Evolutionary conservation across 1,140 invertebrate species (phyloP), one percentile per base, ranked within the genome.

Genomic region (Apis mellifera): DNA sequence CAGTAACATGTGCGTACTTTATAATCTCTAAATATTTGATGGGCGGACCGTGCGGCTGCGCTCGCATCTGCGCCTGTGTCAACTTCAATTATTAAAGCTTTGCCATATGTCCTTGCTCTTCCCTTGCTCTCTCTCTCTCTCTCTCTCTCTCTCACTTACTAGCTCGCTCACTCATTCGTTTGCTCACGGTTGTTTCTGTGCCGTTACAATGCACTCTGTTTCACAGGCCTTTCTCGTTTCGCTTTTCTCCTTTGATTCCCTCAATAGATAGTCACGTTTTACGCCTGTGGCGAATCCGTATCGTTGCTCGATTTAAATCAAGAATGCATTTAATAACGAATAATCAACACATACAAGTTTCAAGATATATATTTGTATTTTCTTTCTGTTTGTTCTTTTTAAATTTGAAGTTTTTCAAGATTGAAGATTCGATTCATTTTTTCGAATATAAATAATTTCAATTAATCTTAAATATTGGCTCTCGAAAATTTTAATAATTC

Each of bases 11-110:
- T 77, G 85, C 81, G 59, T 86, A 86, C 84, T 87, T 89, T 82
- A 86, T 90, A 90, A 91, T 91, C 90, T 90, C 82, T 91, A 90
- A 90, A 91, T 91, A 91, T 91, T 90, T 90, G 90, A 90, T 89
- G 81, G 83, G 71, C 79, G 75, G 68, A 85, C 77, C 78, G 80
- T 72, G 83, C 88, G 84, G 75, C 87, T 68, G 65, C 69, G 80
- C 70, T 59, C 90, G 83, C 90, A 91, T 91, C 90, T 91, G 90
- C 85, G 89, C 72, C 83, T 48, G 80, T 90, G 90, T 90, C 87
- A 84, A 84, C 85, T 88, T 91, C 86, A 90, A 91, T 91, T 90
- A 91, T 90, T 91, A 90, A 91, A 90, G 88, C 88, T 80, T 68
- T 77, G 81, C 90, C 90, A 91, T 90, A 91, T 91, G 90, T 88